Evolutionary conservation across 2,888 invertebrate genomes (phyloP), one percentile per base, ranked within the genome.

Genomic region (Heliconius ethilla): DNA sequence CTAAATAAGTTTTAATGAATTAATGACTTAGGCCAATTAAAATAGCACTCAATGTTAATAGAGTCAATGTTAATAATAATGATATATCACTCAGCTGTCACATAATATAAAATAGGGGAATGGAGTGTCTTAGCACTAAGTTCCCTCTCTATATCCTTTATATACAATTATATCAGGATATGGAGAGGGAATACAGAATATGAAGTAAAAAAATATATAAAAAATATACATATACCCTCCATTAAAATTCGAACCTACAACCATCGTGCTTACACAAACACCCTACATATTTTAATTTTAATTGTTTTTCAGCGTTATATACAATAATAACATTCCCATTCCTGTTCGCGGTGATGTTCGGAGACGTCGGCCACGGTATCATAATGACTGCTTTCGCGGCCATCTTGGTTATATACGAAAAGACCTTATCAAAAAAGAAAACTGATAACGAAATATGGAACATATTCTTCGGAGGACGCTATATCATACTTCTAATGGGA

Each of bases 331-430:
- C 97, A 86, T 97, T 97, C 94, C 97, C 97, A 63, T 97, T 97
- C 90, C 93, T 97, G 77, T 97, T 97, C 90, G 96, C 96, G 81
- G 96, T 97, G 80, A 97, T 97, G 97, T 97, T 97, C 89, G 97
- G 97, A 33, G 97, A 97, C 90, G 93, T 96, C 83, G 97, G 97
- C 33, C 97, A 97, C 87, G 97, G 96, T 0, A 82, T 96, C 29
- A 92, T 97, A 79, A 96, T 97, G 96, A 93, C 96, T 7, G 85
- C 95, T 70, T 96, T 96, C 86, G 96, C 95, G 10, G 91, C 95
- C 22, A 95, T 95, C 89, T 94, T 97, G 90, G 95, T 96, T 77
- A 85, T 96, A 73, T 94, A 91, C 82, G 97, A 97, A 87, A 96
- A 96, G 82, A 94, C 90, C 79, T 91, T 97, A 70, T 81, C 89